These are phyloP conservation scores for Helobdella robusta DNA, from an alignment of 2,888 invertebrate genomes.

Conservation along the genomic window DNA sequence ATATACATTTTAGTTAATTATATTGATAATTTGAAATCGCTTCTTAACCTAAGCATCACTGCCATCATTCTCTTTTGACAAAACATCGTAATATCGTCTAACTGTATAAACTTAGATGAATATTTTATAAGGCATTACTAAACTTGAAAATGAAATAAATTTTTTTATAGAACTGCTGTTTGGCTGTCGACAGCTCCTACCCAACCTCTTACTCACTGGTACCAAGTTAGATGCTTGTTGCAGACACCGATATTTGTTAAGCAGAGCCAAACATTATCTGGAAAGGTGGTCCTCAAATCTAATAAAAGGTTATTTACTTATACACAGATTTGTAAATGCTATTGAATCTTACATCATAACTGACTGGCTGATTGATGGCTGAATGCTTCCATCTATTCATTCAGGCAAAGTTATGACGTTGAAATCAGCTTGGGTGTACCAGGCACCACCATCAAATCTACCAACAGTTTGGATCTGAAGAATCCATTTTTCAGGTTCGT, in stretches of 20 bases:
- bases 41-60: too few species aligned
- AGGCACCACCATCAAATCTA: conserved; percentile 70
- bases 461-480: conserved; percentile 88
- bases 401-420: conserved; percentile 91
- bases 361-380: too few species aligned
- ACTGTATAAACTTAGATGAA: not conserved
- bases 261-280: conserved; percentile 80
- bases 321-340: too few species aligned
- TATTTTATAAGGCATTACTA: not conserved
- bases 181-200: conserved; percentile 97
- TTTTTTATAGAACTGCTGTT: conserved; percentile 64
- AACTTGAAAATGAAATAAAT: too few species aligned
- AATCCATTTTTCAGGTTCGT: conserved; percentile 72
- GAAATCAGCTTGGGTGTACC: conserved; percentile 85
- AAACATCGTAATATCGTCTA: not conserved
- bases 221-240: conserved; percentile 88
- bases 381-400: too few species aligned
- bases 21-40: too few species aligned
- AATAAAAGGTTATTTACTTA: conserved; percentile 66
- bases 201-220: conserved; percentile 97
- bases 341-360: too few species aligned
- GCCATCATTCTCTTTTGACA: not conserved
- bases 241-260: conserved; percentile 87
- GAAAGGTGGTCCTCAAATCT: conserved; percentile 74
- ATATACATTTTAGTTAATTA: too few species aligned